These are phyloP conservation scores for Plusia festucae DNA, from an alignment of 2,888 invertebrate species.

Conservation along the genomic window DNA sequence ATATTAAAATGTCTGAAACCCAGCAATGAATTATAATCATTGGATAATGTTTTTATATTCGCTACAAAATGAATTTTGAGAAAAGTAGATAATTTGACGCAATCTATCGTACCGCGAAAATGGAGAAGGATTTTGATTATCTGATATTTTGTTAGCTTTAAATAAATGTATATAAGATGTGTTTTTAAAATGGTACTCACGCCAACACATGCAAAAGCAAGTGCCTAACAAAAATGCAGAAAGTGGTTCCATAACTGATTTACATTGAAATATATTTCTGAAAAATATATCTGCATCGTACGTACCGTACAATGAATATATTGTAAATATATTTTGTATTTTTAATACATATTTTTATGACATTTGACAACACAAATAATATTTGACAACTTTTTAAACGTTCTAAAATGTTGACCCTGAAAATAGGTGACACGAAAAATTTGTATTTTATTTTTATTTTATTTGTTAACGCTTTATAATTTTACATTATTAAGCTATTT, in stretches of 20 bases:
- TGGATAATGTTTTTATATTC: no score
- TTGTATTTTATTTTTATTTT: neutral
- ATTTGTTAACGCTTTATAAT: neutral
- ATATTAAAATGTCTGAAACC: no score
- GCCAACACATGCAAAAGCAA: conserved; percentile 76
- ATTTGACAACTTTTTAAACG: conserved; percentile 5
- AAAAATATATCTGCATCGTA: neutral
- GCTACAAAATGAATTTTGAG: no score
- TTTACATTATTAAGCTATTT: neutral
- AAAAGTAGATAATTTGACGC: no score
- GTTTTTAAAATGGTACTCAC: conserved; percentile 66
- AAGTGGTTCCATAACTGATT: conserved; percentile 66
- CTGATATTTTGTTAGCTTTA: no score
- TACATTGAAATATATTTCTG: neutral
- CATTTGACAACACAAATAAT: neutral
- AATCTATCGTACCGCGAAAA: no score
- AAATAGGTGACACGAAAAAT: neutral
- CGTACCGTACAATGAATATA: neutral
- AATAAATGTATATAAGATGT: neutral
- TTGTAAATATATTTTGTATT: neutral
- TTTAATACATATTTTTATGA: neutral
- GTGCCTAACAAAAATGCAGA: conserved; percentile 70
- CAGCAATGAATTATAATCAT: no score
- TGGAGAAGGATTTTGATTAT: no score
- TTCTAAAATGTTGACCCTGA: neutral